Evolutionary conservation across 2,797 vertebrate species (phyloP).

Genomic region (Alfaro cultratus): DNA sequence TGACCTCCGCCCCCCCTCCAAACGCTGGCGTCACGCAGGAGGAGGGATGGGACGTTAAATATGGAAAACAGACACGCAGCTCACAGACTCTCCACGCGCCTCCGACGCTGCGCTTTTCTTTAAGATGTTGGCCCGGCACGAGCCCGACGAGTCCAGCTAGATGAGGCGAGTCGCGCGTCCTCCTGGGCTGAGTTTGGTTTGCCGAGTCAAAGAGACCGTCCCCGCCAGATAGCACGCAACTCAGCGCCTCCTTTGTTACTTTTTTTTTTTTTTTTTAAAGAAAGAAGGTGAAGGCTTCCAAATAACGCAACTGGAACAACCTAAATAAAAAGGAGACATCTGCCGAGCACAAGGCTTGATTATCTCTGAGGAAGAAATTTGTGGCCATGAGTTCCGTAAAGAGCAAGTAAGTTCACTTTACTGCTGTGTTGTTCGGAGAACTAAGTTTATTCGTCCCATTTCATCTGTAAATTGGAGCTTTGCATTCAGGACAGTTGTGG

Average conservation of each 20-base stretch:
- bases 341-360: conserved; percentile 12
- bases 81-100: conserved; percentile 35
- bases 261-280: not conserved
- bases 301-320: not conserved
- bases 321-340: not conserved
- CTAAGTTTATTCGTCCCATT: not conserved
- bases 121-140: conserved; percentile 30
- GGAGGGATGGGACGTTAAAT: conserved; percentile 83
- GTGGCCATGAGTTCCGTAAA: conserved; percentile 79
- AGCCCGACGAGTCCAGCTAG: conserved; percentile 5
- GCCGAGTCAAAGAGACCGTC: conserved; percentile 35
- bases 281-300: conserved; percentile 14
- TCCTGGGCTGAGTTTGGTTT: conserved; percentile 10
- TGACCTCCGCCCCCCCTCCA: conserved; percentile 50
- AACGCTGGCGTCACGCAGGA: conserved; percentile 75
- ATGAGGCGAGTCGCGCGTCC: conserved; percentile 33
- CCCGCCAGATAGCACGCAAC: conserved; percentile 36
- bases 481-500: no score
- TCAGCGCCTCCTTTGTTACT: not conserved
- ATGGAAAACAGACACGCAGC: conserved; percentile 75
- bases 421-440: not conserved
- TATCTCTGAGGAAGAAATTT: conserved; percentile 5
- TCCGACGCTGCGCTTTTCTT: not conserved
- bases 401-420: conserved; percentile 80
- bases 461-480: not conserved